phyloP scores from a whole-genome alignment of 2,888 invertebrate species.

The Eupithecia insigniata region DNA sequence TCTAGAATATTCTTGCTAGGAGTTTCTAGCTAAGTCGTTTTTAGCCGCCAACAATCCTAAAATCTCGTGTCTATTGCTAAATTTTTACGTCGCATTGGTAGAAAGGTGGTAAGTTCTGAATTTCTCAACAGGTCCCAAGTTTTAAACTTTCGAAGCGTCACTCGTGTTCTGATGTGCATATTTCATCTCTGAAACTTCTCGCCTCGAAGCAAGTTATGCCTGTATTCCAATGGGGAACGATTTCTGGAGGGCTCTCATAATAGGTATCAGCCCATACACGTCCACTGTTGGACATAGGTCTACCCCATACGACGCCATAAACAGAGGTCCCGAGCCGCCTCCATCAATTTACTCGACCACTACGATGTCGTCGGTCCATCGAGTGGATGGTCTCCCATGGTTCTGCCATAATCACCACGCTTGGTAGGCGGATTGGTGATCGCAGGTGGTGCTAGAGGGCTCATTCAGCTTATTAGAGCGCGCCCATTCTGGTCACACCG shows the following conservation, averaged over 20 bases:
- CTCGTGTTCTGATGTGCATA: constrained; percentile 71
- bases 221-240: background rate
- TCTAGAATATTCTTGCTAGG: background rate
- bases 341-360: too few species aligned
- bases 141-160: constrained; percentile 62
- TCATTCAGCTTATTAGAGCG: too few species aligned
- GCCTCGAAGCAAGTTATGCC: constrained; percentile 26
- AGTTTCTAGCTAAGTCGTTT: background rate
- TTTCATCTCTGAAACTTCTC: constrained; percentile 62
- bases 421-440: too few species aligned
- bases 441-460: too few species aligned
- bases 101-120: constrained; percentile 50
- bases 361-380: too few species aligned
- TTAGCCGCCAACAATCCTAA: constrained; percentile 39
- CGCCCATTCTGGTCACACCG: too few species aligned
- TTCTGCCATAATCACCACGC: too few species aligned
- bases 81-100: constrained; percentile 51
- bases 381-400: too few species aligned
- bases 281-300: too few species aligned
- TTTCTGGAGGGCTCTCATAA: background rate
- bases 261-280: too few species aligned
- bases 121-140: constrained; percentile 66
- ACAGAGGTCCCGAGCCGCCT: too few species aligned
- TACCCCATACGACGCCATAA: too few species aligned
- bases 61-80: constrained; percentile 50